Evolutionary conservation across 1,140 invertebrate species (phyloP).

Genomic region (Cyphomyrmex costatus): DNA sequence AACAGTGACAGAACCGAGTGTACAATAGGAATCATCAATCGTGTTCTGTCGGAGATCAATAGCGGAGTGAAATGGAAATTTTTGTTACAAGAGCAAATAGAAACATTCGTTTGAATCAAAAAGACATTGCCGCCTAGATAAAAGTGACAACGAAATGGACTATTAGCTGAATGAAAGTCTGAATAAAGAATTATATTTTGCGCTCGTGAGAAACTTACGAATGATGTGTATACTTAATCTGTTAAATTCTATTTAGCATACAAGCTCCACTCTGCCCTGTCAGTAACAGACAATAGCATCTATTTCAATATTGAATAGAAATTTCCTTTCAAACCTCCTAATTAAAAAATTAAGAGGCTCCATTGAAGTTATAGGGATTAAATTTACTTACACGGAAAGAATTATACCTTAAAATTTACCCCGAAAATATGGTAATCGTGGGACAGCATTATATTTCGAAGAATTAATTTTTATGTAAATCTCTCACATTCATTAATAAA

Average conservation of each 20-base stretch:
- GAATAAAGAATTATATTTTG: conserved; percentile 7
- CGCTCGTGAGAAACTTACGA: neutral
- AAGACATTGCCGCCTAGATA: conserved; percentile 11
- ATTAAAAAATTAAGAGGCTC: neutral
- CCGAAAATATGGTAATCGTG: too few relatives aligned
- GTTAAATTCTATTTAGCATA: neutral
- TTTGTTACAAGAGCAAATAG: neutral
- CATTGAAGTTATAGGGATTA: neutral
- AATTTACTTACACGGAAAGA: too few relatives aligned
- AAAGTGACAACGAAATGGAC: neutral
- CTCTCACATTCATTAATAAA: too few relatives aligned
- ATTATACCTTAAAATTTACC: too few relatives aligned
- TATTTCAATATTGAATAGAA: neutral
- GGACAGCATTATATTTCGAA: too few relatives aligned
- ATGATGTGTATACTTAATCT: neutral
- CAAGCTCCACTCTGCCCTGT: neutral
- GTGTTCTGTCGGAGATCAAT: neutral
- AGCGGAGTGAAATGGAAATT: conserved; percentile 46
- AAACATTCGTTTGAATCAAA: conserved; percentile 46
- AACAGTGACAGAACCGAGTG: neutral
- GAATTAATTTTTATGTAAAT: too few relatives aligned
- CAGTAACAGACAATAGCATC: neutral
- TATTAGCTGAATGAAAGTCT: neutral
- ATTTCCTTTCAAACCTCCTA: conserved; percentile 1
- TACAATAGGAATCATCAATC: conserved; percentile 25